Base-by-base conservation (phyloP, 2,888 invertebrate genomes). In the Apamea epomidion region DNA sequence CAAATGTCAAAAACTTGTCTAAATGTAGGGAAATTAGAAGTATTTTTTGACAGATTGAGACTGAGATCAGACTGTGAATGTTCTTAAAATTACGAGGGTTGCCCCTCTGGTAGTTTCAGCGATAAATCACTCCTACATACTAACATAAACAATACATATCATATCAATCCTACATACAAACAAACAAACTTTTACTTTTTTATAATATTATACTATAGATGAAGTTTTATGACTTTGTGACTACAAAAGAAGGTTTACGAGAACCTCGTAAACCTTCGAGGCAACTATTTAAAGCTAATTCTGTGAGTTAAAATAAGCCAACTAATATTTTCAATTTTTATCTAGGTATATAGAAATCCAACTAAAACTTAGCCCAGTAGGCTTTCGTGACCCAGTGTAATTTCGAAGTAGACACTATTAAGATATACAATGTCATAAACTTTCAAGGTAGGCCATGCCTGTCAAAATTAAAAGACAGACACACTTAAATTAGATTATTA, bases 381-480 rank as follows among this genome's bases (percentile, higher is more conserved):
- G 70, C 51, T 70, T 37, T 85, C 83, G 86, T 83, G 83, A 70
- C 32, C 18, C n/a, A 6, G 37, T 16, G 54, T 25, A 71, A 67
- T 80, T 80, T 71, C 37, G 16, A 37, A 16, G 51, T 25, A 82
- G 81, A 71, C 51, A 78, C 70, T 45, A 71, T 80, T 70, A 60
- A 64, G 74, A 69, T 18, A n/a, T n/a, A 73, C 32, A 74, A 60
- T 70, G 32, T 73, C 58, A 60, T 73, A 74, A 64, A 82, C 5
- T 85, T 72, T 82, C 54, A 84, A 37, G 60, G 83, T 8, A 21
- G 5, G 79, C 37, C 32, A 62, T 29, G 37, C 1, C 5, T 37
- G 71, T 68, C 37, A 62, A 71, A 82, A 48, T 51, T n/a, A 5
- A 32, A 81, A 54, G 21, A 25, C 21, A 65, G 6, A 54, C 14